phyloP scores from a whole-genome alignment of 2,797 vertebrate species.

The Sebastiscus albofasciatus region DNA sequence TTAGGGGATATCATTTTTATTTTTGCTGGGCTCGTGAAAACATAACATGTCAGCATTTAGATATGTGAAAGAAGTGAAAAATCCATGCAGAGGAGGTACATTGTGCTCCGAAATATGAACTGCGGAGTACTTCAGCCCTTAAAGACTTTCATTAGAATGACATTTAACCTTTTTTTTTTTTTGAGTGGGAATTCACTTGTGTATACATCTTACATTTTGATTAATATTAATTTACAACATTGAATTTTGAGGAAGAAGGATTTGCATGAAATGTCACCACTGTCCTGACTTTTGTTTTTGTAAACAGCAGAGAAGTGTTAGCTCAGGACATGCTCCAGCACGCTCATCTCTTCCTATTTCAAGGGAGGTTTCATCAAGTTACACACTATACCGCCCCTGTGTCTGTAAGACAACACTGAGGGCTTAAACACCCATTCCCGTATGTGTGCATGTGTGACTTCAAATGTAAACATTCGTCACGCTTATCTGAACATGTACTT shows the following conservation, averaged over 20 bases:
- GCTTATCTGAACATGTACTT: conserved; percentile 18
- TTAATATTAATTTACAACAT: not conserved
- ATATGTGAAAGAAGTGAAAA: not conserved
- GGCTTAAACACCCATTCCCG: not conserved
- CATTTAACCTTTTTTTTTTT: not conserved
- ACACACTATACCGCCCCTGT: not conserved
- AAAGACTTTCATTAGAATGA: not conserved
- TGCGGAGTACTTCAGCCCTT: not conserved
- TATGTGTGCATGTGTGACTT: not conserved
- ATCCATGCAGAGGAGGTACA: not conserved
- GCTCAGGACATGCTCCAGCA: conserved; percentile 47
- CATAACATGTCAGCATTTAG: not conserved
- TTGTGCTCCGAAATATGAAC: not conserved
- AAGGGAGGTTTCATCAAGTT: conserved; percentile 19
- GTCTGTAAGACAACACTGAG: conserved; percentile 44
- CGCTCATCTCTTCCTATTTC: conserved; percentile 26
- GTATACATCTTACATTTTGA: not conserved
- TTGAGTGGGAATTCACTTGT: not conserved
- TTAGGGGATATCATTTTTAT: not conserved
- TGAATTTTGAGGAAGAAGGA: not conserved
- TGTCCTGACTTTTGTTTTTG: conserved; percentile 30
- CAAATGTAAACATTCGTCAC: conserved; percentile 48
- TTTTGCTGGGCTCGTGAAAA: not conserved
- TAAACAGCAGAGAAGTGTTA: conserved; percentile 46
- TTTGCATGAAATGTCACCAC: not conserved